phyloP scores from a whole-genome alignment of 2,797 vertebrate genomes.

The Esox lucius region DNA sequence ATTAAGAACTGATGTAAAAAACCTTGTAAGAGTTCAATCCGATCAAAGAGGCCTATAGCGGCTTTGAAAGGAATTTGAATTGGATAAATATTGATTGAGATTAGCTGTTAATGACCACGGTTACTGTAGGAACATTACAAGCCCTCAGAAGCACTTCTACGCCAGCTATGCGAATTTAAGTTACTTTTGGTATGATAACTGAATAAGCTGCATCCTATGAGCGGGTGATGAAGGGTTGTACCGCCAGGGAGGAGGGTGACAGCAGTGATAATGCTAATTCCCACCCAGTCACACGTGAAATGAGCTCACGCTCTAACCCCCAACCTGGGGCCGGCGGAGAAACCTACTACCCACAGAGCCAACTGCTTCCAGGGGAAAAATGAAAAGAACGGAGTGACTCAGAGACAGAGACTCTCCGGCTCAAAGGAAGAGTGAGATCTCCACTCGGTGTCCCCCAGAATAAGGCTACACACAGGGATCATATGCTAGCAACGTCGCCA shows the following conservation, averaged over 20 bases:
- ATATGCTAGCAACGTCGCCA: constrained; percentile 60
- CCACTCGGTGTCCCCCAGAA: constrained; percentile 51
- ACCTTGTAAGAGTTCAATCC: constrained; percentile 36
- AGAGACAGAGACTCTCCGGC: not conserved
- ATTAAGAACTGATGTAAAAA: constrained; percentile 29
- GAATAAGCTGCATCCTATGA: constrained; percentile 49
- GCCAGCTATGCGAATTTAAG: constrained; percentile 17
- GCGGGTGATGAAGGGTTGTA: constrained; percentile 36
- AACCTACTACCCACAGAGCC: constrained; percentile 54
- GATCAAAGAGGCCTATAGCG: constrained; percentile 33
- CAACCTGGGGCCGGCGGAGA: constrained; percentile 54
- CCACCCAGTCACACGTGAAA: constrained; percentile 82
- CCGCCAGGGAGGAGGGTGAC: constrained; percentile 26
- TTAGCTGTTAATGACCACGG: constrained; percentile 43
- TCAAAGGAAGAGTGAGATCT: constrained; percentile 9
- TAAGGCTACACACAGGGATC: constrained; percentile 56
- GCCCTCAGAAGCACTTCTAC: not conserved
- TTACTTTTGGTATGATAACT: constrained; percentile 41
- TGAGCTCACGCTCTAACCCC: constrained; percentile 74
- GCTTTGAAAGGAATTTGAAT: no score
- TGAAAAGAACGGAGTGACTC: constrained; percentile 58
- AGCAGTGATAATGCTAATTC: constrained; percentile 74
- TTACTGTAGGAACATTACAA: not conserved
- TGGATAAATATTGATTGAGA: constrained; percentile 35
- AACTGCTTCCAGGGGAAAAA: constrained; percentile 62